phyloP scores from a whole-genome alignment of 2,888 invertebrate species.

The Anaspis maculata region DNA sequence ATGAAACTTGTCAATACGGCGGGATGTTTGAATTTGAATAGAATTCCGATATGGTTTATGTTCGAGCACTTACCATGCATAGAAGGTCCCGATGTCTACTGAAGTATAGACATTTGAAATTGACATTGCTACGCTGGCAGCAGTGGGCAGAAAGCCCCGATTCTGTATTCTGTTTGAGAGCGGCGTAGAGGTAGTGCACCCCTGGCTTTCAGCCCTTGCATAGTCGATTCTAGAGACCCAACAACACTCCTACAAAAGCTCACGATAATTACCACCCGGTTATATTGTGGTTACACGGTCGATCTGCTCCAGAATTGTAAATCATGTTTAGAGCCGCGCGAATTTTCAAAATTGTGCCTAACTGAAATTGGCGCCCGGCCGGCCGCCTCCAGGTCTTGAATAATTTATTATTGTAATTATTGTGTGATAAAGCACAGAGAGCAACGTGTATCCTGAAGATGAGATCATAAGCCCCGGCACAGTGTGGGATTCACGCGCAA shows the following conservation, averaged over 20 bases:
- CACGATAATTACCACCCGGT: constrained; percentile 12
- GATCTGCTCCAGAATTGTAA: constrained; percentile 10
- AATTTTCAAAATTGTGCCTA: no score
- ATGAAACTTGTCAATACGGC: no score
- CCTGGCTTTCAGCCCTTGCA: constrained; percentile 12
- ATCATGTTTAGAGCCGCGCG: no score
- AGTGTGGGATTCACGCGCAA: no score
- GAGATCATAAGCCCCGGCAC: no score
- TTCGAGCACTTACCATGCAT: constrained; percentile 17
- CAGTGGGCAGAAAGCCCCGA: constrained; percentile 16
- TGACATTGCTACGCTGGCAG: constrained; percentile 25
- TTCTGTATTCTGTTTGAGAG: constrained; percentile 18
- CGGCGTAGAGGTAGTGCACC: constrained; percentile 10
- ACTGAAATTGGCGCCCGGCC: no score
- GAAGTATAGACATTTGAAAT: constrained; percentile 28
- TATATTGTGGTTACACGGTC: constrained; percentile 12
- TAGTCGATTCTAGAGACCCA: constrained; percentile 14
- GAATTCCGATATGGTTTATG: constrained; percentile 13
- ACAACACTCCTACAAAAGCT: constrained; percentile 11
- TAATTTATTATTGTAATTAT: no score
- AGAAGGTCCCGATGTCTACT: constrained; percentile 22
- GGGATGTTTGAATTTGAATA: constrained; percentile 9
- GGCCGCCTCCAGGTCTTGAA: no score
- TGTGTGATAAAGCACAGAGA: no score
- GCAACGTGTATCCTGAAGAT: no score